Evolutionary conservation across 2,888 invertebrate genomes (phyloP), one percentile per base, ranked within the genome.

Genomic region (Oscheius sp.): DNA sequence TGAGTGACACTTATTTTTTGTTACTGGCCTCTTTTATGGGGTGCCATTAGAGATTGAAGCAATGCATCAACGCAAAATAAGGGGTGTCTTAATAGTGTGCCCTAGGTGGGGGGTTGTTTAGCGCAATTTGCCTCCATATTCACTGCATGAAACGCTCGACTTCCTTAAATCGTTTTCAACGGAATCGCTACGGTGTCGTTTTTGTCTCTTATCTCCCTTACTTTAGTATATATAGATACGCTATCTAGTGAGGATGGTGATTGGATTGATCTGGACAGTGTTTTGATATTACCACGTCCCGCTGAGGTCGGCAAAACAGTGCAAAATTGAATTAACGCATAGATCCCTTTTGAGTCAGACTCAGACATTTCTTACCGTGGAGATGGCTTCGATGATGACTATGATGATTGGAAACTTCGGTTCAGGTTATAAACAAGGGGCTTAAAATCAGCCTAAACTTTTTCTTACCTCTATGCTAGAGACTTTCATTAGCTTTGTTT

Each of bases 261-360:
- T 73, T 80, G 80, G 80, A 80, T 79, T 74, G 79, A 81, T 70
- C 76, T 78, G 77, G 79, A 81, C 35, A 79, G 78, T 63, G 78
- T 75, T 68, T 72, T 79, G 25, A 77, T 81, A 43, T 66, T 81
- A 12, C 81, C 81, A 21, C 72, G 74, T 46, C 77, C 81, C 16
- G 46, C 45, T 29, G 64, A 64, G 59, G 59, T 59, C 23, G 3
- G 35, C 2, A 23, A 25, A 27, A 16, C 18, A 7, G 3, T 18
- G 21, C 13, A 25, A 18, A 43, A 43, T 16, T n/a, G 43, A 61
- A 61, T 6, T 2, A 41, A 61, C 21, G 61, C 21, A 45, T 13
- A 69, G 61, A 46, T 61, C 27, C 71, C 71, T 25, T 71, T 52
- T 23, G 59, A 71, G 27, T 61, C 61, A n/a, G 63, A 71, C n/a